Percentiles rank a stretch among this genome's conserved stretches.
phyloP scores from a whole-genome alignment of 1,140 invertebrate species.

The Philopotamus ludificatus region DNA sequence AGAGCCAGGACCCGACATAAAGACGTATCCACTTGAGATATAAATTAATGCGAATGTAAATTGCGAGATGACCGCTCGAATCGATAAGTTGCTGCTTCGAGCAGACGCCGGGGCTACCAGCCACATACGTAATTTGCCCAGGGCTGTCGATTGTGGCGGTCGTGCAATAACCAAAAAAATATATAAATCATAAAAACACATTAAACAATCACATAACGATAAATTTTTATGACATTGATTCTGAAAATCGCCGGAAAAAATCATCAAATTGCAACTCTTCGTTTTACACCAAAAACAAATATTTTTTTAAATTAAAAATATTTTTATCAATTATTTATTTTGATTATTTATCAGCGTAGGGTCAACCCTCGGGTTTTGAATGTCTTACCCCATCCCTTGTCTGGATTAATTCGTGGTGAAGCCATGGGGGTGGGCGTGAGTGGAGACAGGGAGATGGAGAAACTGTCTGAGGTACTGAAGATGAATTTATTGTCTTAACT shows the following conservation, averaged over 20 bases:
- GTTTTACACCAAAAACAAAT: too few relatives aligned
- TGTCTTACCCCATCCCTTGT: constrained; percentile 19
- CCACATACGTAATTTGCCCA: constrained; percentile 12
- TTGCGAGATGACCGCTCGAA: constrained; percentile 30
- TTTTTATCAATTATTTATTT: not conserved
- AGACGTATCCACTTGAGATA: constrained; percentile 26
- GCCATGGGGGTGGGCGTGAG: constrained; percentile 2
- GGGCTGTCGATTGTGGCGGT: not conserved
- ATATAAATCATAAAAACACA: too few relatives aligned
- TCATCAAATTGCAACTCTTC: not conserved
- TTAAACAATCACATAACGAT: too few relatives aligned
- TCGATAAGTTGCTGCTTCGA: constrained; percentile 25
- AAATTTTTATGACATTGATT: not conserved
- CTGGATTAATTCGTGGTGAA: constrained; percentile 29
- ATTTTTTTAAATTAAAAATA: constrained; percentile 2
- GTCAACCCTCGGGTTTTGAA: constrained; percentile 18
- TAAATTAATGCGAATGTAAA: constrained; percentile 32
- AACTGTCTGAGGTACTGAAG: constrained; percentile 30
- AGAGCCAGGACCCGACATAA: not conserved
- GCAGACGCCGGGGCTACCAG: constrained; percentile 9
- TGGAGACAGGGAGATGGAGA: constrained; percentile 5
- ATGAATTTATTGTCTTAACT: constrained; percentile 37
- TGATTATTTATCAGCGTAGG: not conserved
- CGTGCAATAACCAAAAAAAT: too few relatives aligned
- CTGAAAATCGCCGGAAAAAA: not conserved